Percentiles rank a stretch among this genome's conserved stretches.
These are phyloP conservation scores for Eurytoma adleriae DNA, from an alignment of 2,888 invertebrate genomes.

Conservation along the genomic window DNA sequence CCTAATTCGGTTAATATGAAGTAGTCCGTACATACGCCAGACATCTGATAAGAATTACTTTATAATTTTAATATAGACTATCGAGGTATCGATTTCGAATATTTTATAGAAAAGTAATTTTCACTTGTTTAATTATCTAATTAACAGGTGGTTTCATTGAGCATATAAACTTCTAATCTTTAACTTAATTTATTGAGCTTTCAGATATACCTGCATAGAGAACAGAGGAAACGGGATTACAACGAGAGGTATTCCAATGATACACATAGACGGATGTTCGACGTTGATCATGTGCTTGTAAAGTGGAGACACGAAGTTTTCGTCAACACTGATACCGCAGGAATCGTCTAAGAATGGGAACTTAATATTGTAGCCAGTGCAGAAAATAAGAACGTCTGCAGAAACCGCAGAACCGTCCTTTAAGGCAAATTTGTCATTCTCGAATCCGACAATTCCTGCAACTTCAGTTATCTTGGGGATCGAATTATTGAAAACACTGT, in stretches of 20 bases:
- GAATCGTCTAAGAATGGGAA: slow-evolving; percentile 84
- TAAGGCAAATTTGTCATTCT: slow-evolving; percentile 71
- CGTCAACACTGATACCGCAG: slow-evolving; percentile 77
- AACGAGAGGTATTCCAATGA: slow-evolving; percentile 84
- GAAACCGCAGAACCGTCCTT: slow-evolving; percentile 78
- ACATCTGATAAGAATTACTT: slow-evolving; percentile 77
- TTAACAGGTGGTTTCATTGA: slow-evolving; percentile 78
- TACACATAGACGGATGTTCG: slow-evolving; percentile 84
- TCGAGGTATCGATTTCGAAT: background rate
- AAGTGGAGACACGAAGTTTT: slow-evolving; percentile 82
- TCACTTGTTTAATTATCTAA: slow-evolving; percentile 85
- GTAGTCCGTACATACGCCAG: slow-evolving; percentile 73
- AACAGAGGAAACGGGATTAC: slow-evolving; percentile 84
- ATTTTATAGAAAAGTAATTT: background rate
- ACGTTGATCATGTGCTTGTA: slow-evolving; percentile 88
- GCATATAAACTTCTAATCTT: slow-evolving; percentile 75
- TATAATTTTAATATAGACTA: background rate
- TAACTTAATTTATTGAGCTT: slow-evolving; percentile 67
- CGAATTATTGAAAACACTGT: slow-evolving; percentile 28
- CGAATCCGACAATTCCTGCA: slow-evolving; percentile 30
- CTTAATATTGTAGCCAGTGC: slow-evolving; percentile 86
- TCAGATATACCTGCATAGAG: slow-evolving; percentile 82
- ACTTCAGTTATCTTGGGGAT: slow-evolving; percentile 3
- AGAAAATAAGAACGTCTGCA: slow-evolving; percentile 83
- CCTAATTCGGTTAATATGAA: too few relatives aligned